phyloP scores from a whole-genome alignment of 2,797 vertebrate species.

The Sciurus vulgaris region DNA sequence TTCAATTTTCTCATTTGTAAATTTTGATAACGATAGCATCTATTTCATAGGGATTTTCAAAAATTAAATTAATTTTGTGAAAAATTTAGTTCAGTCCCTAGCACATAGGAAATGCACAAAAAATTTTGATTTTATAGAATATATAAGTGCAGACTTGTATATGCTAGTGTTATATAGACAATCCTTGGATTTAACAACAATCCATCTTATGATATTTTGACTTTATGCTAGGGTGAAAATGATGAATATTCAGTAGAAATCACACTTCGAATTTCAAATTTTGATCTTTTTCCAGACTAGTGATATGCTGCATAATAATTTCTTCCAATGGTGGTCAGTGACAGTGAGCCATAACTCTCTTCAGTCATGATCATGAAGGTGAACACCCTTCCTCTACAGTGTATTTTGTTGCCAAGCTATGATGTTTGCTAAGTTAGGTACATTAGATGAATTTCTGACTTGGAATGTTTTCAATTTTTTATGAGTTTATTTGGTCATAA shows the following conservation, averaged over 20 bases:
- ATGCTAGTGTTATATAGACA: neutral
- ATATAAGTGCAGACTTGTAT: neutral
- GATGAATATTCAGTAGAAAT: neutral
- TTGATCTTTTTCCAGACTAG: neutral
- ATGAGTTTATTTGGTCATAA: neutral
- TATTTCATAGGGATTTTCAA: neutral
- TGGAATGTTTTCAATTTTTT: neutral
- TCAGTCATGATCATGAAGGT: neutral
- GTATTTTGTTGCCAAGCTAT: neutral
- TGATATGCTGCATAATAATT: neutral
- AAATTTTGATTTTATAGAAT: neutral
- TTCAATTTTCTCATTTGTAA: constrained; percentile 26
- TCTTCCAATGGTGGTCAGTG: neutral
- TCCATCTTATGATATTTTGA: neutral
- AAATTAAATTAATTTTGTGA: neutral
- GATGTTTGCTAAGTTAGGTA: neutral
- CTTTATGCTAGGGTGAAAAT: neutral
- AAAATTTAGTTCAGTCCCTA: neutral
- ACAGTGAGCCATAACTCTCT: neutral
- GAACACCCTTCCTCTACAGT: neutral
- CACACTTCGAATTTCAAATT: neutral
- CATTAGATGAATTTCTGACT: neutral
- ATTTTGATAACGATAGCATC: neutral
- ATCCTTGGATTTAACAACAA: neutral
- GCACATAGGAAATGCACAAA: neutral